Conservation (phyloP, 2,113 vertebrate genomes). For the Misgurnus anguillicaudatus region DNA sequence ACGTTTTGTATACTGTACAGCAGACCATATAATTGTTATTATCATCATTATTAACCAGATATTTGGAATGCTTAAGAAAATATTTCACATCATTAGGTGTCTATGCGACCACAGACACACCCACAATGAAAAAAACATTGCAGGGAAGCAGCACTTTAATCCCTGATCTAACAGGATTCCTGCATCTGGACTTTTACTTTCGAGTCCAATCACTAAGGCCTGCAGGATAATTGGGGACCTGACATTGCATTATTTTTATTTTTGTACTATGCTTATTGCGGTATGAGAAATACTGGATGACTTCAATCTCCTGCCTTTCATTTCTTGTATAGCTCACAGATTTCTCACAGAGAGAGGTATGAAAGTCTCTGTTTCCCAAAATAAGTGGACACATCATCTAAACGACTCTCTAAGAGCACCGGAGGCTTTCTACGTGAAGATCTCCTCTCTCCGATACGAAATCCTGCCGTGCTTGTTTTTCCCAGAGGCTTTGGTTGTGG, state of each 20-base stretch:
- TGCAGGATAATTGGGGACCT: no score
- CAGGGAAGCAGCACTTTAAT: slow-evolving; percentile 11
- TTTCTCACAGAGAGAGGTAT: no score
- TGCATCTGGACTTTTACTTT: slow-evolving; percentile 17
- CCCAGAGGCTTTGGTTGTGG: slow-evolving; percentile 25
- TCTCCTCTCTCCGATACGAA: slow-evolving; percentile 17
- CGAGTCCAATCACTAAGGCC: background rate
- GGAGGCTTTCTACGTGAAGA: background rate
- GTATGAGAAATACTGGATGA: no score
- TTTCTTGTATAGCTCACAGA: no score
- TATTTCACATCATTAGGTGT: slow-evolving; percentile 31
- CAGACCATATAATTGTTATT: background rate
- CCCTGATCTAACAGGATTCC: slow-evolving; percentile 29
- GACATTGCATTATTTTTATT: no score
- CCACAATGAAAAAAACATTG: background rate
- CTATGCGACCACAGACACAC: slow-evolving; percentile 39
- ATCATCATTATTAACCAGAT: background rate
- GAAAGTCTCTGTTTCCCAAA: background rate
- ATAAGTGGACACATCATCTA: background rate
- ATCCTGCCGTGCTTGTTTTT: slow-evolving; percentile 25
- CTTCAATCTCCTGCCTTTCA: no score
- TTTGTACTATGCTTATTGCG: no score
- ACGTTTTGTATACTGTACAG: no score
- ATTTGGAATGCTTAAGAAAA: background rate
- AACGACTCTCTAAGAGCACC: slow-evolving; percentile 12